phyloP scores from a whole-genome alignment of 2,113 vertebrate genomes.

The Hippocampus zosterae region DNA sequence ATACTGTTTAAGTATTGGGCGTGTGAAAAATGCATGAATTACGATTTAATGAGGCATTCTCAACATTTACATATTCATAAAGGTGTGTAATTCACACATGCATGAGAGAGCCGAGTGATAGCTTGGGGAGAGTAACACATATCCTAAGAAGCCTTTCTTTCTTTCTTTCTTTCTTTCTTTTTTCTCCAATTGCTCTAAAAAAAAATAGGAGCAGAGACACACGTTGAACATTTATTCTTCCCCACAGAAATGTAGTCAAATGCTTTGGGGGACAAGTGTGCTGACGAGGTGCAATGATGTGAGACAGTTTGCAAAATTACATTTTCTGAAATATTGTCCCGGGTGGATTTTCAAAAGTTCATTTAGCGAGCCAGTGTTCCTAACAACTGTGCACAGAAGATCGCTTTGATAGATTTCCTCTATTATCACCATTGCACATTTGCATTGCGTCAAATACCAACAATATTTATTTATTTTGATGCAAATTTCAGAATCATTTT shows the following conservation, averaged over 20 bases:
- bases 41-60: conserved; percentile 83
- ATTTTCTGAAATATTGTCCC: conserved; percentile 76
- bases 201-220: conserved; percentile 61
- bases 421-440: conserved; percentile 15
- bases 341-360: conserved; percentile 74
- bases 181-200: conserved; percentile 54
- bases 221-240: conserved; percentile 74
- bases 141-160: conserved; percentile 71
- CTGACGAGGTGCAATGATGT: conserved; percentile 72
- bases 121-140: conserved; percentile 68
- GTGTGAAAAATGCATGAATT: conserved; percentile 81
- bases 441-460: conserved; percentile 3
- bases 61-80: conserved; percentile 81
- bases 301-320: conserved; percentile 78
- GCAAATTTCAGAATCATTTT: background rate
- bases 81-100: conserved; percentile 79
- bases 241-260: conserved; percentile 72
- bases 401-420: conserved; percentile 47
- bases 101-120: conserved; percentile 73
- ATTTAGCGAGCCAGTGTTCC: conserved; percentile 69
- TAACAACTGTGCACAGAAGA: conserved; percentile 62
- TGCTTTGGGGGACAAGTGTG: conserved; percentile 74
- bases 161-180: conserved; percentile 65
- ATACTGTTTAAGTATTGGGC: conserved; percentile 69
- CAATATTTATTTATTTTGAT: background rate